These are phyloP conservation scores for Okamejei kenojei DNA, from an alignment of 2,797 vertebrate species.

Conservation along the genomic window DNA sequence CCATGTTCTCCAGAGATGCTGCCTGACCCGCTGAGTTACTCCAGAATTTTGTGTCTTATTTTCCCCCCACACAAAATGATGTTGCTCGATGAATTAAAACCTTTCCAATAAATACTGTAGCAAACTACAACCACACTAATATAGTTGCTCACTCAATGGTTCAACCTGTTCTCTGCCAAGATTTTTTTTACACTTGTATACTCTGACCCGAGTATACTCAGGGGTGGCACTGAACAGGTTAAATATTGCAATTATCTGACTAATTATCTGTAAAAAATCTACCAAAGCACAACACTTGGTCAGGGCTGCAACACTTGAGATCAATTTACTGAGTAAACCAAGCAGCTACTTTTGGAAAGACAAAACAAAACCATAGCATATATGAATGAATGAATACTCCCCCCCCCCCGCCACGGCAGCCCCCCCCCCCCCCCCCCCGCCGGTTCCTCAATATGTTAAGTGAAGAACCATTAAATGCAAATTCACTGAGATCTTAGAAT, in stretches of 20 bases:
- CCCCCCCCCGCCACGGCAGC: too few species aligned
- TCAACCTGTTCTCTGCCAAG: neutral
- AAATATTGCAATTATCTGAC: too few species aligned
- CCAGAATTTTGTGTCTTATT: too few species aligned
- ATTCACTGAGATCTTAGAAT: neutral
- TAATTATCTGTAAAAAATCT: neutral
- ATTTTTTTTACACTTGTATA: too few species aligned
- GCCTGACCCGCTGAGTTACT: too few species aligned
- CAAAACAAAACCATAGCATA: neutral
- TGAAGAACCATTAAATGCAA: neutral
- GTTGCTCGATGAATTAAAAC: neutral
- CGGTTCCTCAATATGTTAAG: too few species aligned
- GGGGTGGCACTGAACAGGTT: too few species aligned
- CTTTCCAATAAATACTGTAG: neutral
- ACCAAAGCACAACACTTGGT: neutral
- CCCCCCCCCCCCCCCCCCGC: too few species aligned
- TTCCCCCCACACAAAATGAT: neutral
- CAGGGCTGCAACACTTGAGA: too few species aligned
- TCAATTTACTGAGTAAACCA: neutral
- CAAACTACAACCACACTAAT: neutral
- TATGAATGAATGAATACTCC: too few species aligned
- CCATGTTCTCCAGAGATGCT: too few species aligned
- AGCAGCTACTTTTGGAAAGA: neutral
- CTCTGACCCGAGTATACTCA: too few species aligned
- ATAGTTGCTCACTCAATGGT: neutral